These are phyloP conservation scores for Leptobrachium leishanense DNA, from an alignment of 2,113 vertebrate species.

Conservation along the genomic window DNA sequence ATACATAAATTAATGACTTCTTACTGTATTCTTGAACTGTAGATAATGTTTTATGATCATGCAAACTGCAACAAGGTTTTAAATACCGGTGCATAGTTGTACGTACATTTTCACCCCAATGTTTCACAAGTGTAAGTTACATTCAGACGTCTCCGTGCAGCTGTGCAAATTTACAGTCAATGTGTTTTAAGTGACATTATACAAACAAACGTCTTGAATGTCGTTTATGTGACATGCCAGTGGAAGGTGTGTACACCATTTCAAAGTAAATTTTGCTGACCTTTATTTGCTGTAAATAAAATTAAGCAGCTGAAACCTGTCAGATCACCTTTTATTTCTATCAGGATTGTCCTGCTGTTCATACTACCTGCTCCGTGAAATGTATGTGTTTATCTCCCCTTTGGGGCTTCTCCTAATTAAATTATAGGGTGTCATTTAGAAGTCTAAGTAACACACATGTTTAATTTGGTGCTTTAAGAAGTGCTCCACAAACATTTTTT, in stretches of 20 bases:
- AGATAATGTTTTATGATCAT: no score
- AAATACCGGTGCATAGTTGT: no score
- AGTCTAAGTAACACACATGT: background rate
- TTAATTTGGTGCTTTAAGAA: no score
- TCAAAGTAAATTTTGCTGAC: background rate
- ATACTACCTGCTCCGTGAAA: background rate
- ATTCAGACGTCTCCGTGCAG: background rate
- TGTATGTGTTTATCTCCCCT: background rate
- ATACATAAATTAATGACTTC: no score
- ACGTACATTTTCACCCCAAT: no score
- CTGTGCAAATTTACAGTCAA: constrained; percentile 4
- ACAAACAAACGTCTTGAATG: background rate
- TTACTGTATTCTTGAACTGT: no score
- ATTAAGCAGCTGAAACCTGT: background rate
- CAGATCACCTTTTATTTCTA: background rate
- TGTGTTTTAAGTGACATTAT: background rate
- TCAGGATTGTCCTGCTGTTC: no score
- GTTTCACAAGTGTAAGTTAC: constrained; percentile 4
- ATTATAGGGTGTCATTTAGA: background rate
- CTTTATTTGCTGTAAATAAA: background rate
- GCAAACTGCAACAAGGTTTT: no score
- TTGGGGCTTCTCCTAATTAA: background rate
- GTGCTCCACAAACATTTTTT: no score
- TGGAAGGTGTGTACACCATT: background rate
- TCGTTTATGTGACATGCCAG: background rate